Evolutionary conservation across 2,888 invertebrate genomes (phyloP).

Genomic region (Drosophila heteroneura): DNA sequence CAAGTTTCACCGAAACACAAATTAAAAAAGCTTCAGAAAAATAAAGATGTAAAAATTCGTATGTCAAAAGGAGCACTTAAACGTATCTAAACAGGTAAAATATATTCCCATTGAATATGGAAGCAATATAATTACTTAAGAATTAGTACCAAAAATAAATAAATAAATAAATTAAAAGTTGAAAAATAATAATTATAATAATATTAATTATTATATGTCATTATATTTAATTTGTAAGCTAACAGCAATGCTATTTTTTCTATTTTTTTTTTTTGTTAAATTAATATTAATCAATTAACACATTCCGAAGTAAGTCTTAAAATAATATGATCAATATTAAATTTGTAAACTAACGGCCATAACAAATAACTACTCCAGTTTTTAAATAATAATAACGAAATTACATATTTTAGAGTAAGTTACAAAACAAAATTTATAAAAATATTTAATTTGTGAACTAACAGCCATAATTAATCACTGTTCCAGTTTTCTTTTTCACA

Average conservation of each 20-base stretch:
- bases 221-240: not conserved
- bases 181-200: not conserved
- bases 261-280: not conserved
- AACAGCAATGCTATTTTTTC: not conserved
- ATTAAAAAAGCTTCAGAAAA: not conserved
- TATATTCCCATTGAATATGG: accelerated
- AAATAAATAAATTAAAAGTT: not conserved
- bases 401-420: not conserved
- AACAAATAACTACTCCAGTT: not conserved
- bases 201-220: not conserved
- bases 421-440: not conserved
- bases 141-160: not conserved
- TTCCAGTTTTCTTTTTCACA: constrained; percentile 3
- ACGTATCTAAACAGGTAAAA: no score
- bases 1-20: not conserved
- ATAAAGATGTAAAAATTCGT: not conserved
- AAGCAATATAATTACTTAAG: not conserved
- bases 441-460: constrained; percentile 26
- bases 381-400: not conserved
- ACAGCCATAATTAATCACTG: constrained; percentile 38
- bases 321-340: not conserved
- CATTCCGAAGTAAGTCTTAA: not conserved
- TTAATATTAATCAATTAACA: not conserved
- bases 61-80: no score
- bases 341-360: not conserved